Percentiles rank a stretch among this genome's conserved stretches.
These are phyloP conservation scores for Gambusia yucatana DNA, from an alignment of 2,797 vertebrate genomes.

Conservation along the genomic window DNA sequence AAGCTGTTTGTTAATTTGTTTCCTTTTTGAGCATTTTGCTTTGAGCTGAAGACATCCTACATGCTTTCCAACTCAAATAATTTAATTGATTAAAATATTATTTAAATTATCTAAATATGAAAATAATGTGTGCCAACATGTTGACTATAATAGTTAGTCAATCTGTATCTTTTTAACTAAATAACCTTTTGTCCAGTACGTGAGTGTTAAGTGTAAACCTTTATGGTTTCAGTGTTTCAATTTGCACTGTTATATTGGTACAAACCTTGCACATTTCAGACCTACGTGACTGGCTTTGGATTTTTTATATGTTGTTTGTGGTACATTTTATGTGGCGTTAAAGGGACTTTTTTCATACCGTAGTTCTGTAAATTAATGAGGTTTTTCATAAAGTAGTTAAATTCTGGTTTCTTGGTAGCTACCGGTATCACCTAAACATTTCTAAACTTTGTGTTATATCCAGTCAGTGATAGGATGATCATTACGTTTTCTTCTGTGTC, in stretches of 20 bases:
- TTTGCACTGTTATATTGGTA: neutral
- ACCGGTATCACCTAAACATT: neutral
- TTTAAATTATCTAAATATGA: neutral
- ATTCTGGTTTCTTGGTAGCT: neutral
- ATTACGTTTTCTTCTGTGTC: neutral
- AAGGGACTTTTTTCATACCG: neutral
- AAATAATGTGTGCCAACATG: neutral
- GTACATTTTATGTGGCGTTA: neutral
- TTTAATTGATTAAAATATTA: neutral
- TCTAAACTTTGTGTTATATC: neutral
- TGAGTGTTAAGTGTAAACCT: neutral
- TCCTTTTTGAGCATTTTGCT: neutral
- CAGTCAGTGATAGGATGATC: neutral
- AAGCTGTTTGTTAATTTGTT: neutral
- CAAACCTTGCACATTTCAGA: neutral
- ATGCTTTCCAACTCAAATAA: neutral
- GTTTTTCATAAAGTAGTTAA: neutral
- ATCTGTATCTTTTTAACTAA: neutral
- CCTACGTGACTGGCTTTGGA: neutral
- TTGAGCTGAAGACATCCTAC: neutral
- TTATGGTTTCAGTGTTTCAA: neutral
- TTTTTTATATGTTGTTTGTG: neutral
- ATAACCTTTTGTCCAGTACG: neutral
- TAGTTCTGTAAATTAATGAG: neutral
- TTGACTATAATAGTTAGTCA: neutral